These are phyloP conservation scores for Lordiphosa andalusiaca DNA, from an alignment of 2,888 invertebrate genomes.

Conservation along the genomic window DNA sequence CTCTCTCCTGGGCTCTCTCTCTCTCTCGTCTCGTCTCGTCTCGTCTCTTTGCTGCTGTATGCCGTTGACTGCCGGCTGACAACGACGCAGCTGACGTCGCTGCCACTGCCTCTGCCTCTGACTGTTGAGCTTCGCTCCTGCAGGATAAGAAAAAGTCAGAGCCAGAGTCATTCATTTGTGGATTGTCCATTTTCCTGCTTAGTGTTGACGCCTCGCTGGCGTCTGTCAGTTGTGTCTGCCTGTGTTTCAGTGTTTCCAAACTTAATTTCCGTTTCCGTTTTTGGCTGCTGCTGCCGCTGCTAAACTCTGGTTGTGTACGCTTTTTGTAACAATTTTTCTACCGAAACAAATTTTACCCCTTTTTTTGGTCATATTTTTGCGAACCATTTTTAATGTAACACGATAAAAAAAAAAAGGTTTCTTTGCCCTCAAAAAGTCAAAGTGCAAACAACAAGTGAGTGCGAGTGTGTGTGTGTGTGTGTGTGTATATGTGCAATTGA, in stretches of 20 bases:
- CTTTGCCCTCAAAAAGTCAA: conserved; percentile 36
- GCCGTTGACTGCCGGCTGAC: conserved; percentile 60
- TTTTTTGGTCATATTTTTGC: conserved; percentile 45
- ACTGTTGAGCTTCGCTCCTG: conserved; percentile 57
- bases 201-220: conserved; percentile 63
- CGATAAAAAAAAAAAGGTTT: conserved; percentile 45
- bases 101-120: conserved; percentile 14
- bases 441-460: conserved; percentile 43
- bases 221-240: conserved; percentile 61
- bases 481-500: conserved; percentile 61
- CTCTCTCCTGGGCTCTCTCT: conserved; percentile 10
- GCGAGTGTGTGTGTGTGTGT: conserved; percentile 12
- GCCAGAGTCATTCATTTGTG: conserved; percentile 18
- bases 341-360: conserved; percentile 13
- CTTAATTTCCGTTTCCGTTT: conserved; percentile 29
- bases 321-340: conserved; percentile 55
- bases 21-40: too few relatives aligned
- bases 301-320: conserved; percentile 61
- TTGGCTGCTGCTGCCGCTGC: conserved; percentile 53
- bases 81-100: conserved; percentile 25
- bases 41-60: conserved; percentile 22
- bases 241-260: conserved; percentile 22
- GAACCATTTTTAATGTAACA: conserved; percentile 1
- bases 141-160: conserved; percentile 49
- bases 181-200: conserved; percentile 28